Conservation (phyloP, 2,113 vertebrate species). For the Pluvianellus socialis region DNA sequence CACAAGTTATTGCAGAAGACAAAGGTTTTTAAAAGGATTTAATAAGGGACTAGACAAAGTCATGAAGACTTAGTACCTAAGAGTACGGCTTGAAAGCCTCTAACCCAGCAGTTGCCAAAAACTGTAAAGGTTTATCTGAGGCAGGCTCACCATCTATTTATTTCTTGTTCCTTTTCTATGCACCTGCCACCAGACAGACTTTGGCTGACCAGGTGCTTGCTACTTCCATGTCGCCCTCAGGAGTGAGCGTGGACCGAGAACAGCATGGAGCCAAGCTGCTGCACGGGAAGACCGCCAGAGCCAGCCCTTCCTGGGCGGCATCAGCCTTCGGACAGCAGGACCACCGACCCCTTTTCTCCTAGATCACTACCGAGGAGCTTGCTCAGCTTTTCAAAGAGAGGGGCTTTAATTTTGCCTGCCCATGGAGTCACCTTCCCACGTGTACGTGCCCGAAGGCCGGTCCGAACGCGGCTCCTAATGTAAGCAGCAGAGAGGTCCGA, state of each 20-base stretch:
- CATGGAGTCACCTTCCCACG: background rate
- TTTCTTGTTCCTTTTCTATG: background rate
- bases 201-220: background rate
- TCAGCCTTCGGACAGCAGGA: background rate
- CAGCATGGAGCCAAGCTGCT: fast-evolving
- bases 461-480: fast-evolving
- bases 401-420: background rate
- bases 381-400: background rate
- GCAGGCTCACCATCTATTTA: background rate
- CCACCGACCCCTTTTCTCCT: fast-evolving
- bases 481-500: background rate
- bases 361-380: background rate
- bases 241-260: background rate
- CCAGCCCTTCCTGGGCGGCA: fast-evolving
- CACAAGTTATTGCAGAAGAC: slow-evolving; percentile 2
- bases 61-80: background rate
- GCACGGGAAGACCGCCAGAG: background rate
- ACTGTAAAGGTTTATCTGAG: background rate
- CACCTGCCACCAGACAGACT: background rate
- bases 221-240: fast-evolving
- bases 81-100: background rate
- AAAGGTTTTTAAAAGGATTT: slow-evolving; percentile 20
- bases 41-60: slow-evolving; percentile 34
- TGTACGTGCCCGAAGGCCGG: background rate
- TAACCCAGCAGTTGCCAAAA: background rate